Percentiles rank a stretch among this genome's conserved stretches.
phyloP scores from a whole-genome alignment of 2,113 vertebrate genomes.

The Boleophthalmus pectinirostris region DNA sequence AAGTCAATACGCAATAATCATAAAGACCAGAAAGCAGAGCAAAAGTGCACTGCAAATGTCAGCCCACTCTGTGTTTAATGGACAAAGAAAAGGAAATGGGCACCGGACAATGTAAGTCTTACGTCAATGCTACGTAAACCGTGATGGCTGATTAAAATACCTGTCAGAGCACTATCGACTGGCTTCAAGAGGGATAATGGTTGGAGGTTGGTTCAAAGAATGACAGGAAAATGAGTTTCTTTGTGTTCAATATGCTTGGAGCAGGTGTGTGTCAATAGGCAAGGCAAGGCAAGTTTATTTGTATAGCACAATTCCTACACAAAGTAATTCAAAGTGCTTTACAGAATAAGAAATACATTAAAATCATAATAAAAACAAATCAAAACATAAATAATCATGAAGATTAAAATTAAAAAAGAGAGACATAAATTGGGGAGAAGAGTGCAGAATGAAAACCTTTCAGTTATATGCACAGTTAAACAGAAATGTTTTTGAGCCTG shows the following conservation, averaged over 20 bases:
- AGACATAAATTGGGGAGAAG: no score
- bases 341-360: no score
- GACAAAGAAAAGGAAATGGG: not conserved
- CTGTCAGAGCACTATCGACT: conserved; percentile 11
- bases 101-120: conserved; percentile 1
- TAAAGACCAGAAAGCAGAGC: not conserved
- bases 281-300: no score
- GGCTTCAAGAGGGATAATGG: conserved; percentile 8
- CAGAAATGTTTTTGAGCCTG: no score
- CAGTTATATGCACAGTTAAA: no score
- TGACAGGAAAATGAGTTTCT: not conserved
- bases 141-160: conserved; percentile 6
- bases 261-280: not conserved
- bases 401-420: no score
- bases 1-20: not conserved
- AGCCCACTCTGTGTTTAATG: not conserved
- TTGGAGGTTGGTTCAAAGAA: not conserved
- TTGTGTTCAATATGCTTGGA: not conserved
- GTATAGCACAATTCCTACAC: no score
- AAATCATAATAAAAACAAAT: no score
- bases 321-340: no score
- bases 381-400: no score
- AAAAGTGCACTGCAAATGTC: not conserved
- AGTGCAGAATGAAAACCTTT: no score
- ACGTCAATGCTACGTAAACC: conserved; percentile 9